Conservation (phyloP, 2,888 invertebrate genomes). For the Pristionchus mayeri region DNA sequence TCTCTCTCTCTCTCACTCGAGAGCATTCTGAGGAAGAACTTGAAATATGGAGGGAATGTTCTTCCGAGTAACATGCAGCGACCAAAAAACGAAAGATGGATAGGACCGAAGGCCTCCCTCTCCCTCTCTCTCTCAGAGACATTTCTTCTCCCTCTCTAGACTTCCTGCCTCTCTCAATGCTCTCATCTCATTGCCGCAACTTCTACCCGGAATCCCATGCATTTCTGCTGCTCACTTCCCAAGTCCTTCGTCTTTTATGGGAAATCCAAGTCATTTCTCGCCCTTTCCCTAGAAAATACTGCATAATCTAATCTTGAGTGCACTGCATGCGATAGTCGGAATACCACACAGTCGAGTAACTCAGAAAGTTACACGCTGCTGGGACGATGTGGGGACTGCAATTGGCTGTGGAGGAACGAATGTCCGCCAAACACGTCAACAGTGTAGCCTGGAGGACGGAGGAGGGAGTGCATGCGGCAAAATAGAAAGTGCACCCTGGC, state of each 20-base stretch:
- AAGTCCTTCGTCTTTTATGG: conserved; percentile 14
- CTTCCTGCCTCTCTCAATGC: conserved; percentile 29
- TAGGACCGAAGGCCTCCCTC: background rate
- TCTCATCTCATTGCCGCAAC: conserved; percentile 20
- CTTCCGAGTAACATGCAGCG: conserved; percentile 1
- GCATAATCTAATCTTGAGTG: conserved; percentile 7
- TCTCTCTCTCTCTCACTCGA: too few relatives aligned
- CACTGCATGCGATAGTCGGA: too few relatives aligned
- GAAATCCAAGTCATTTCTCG: background rate
- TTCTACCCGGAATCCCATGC: conserved; percentile 22
- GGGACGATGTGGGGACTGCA: too few relatives aligned
- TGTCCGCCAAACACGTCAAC: background rate
- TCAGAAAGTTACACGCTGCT: too few relatives aligned
- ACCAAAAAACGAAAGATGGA: conserved; percentile 34
- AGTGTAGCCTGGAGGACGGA: conserved; percentile 13
- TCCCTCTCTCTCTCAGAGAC: conserved; percentile 8
- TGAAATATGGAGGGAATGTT: background rate
- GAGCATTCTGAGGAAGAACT: background rate
- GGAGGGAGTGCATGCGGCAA: background rate
- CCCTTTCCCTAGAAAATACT: background rate
- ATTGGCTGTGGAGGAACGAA: background rate
- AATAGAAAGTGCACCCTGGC: conserved; percentile 21
- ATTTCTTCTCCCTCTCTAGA: conserved; percentile 24
- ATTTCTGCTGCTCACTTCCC: background rate
- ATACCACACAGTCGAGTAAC: too few relatives aligned